Evolutionary conservation across 2,113 vertebrate genomes (phyloP).

Genomic region (Oreamnos americanus): DNA sequence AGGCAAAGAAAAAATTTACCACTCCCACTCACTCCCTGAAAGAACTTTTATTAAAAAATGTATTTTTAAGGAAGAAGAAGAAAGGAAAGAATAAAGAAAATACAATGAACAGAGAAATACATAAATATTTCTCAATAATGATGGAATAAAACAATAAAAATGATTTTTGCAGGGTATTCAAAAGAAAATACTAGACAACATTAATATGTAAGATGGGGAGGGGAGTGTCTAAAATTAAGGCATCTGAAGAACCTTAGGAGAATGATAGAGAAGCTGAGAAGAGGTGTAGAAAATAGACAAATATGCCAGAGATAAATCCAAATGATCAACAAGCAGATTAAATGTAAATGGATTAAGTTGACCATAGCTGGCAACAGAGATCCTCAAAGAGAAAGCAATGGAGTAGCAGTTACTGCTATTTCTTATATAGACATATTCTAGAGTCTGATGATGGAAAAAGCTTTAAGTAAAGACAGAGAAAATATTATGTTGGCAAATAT

Average conservation of each 20-base stretch:
- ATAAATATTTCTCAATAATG: neutral
- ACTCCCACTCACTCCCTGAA: neutral
- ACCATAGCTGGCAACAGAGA: neutral
- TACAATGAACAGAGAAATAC: neutral
- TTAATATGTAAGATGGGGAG: neutral
- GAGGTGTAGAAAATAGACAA: neutral
- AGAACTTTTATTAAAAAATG: neutral
- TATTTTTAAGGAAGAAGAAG: neutral
- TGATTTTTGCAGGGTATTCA: neutral
- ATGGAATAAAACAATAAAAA: neutral
- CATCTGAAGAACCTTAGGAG: neutral
- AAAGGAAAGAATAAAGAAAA: neutral
- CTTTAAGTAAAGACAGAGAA: neutral
- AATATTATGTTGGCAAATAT: neutral
- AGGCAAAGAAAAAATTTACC: neutral
- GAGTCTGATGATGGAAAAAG: neutral
- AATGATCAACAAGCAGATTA: neutral
- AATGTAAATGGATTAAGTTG: neutral
- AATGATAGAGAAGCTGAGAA: neutral
- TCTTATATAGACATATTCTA: neutral
- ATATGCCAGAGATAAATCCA: neutral
- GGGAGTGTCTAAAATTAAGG: neutral
- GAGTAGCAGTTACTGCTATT: neutral
- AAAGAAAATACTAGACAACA: neutral
- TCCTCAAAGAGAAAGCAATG: neutral